Evolutionary conservation across 2,888 invertebrate species (phyloP), one percentile per base, ranked within the genome.

Genomic region (Apomyelois bistriatella): DNA sequence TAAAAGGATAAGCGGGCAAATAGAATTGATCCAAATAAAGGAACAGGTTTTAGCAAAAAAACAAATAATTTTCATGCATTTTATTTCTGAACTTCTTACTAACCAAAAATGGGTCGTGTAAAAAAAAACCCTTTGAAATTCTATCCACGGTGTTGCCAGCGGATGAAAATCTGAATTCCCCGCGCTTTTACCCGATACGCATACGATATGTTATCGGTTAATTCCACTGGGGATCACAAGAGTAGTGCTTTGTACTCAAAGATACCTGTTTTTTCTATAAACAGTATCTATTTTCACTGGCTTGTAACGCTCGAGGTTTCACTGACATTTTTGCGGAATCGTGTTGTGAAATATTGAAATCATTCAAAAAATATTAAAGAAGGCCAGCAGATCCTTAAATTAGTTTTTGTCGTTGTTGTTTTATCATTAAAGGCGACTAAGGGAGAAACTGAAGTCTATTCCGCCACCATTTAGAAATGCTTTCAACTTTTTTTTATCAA

Each of bases 231-330:
- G 89, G 89, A 89, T 78, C 59, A 55, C 59, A 36, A 49, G 70
- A 77, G 77, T 86, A 86, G 81, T 83, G 79, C 85, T 85, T 85
- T 85, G 84, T 83, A 74, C 75, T 82, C 88, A 89, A 88, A 89
- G 87, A 83, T 76, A 85, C 80, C 79, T 82, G 79, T 76, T 85
- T 85, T 73, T 81, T 78, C 59, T 73, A 71, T 70, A 81, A 81
- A 83, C 71, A 77, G 74, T 82, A 79, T 83, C 74, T 76, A 72
- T 81, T 81, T 73, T 66, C 49, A 58, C 58, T 63, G 65, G 62
- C 68, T 70, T 64, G 37, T 56, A 53, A 48, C 48, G 47, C 56
- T 48, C 37, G 35, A 41, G 10, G 8, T 12, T 37, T 37, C 12
- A 37, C 12, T 37, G n/a, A 37, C 22, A 48, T 37, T 22, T 36